Conservation (phyloP, 2,797 vertebrate genomes). For the Hippopotamyrus pictus region DNA sequence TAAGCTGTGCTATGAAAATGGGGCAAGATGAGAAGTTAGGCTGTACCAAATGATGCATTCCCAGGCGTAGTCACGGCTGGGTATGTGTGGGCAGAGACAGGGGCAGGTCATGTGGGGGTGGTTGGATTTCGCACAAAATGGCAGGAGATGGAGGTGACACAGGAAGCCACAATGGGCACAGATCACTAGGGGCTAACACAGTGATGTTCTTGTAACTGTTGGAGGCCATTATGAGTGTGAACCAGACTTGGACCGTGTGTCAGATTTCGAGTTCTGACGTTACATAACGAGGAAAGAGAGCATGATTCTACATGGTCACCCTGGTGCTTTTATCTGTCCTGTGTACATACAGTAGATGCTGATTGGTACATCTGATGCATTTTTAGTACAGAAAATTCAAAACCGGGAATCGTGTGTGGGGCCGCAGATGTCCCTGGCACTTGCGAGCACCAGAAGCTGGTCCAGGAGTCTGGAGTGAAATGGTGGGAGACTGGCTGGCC, state of each 20-base stretch:
- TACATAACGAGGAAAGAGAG: background rate
- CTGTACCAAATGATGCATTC: background rate
- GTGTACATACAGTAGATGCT: background rate
- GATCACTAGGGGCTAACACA: background rate
- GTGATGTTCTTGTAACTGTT: background rate
- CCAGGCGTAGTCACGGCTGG: background rate
- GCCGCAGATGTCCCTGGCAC: slow-evolving; percentile 21
- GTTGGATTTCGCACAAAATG: background rate
- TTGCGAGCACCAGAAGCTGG: slow-evolving; percentile 3
- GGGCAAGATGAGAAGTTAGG: slow-evolving; percentile 18
- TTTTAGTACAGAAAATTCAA: background rate
- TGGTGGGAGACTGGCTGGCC: background rate
- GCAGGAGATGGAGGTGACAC: background rate
- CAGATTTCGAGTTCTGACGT: background rate
- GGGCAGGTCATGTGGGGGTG: background rate
- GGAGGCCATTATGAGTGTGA: background rate
- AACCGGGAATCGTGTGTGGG: background rate
- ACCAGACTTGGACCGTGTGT: background rate
- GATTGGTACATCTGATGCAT: background rate
- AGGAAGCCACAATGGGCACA: background rate
- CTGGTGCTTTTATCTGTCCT: background rate
- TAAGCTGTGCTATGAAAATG: slow-evolving; percentile 1
- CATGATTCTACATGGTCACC: background rate
- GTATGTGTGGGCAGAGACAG: background rate
- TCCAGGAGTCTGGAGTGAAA: background rate